Evolutionary conservation across 92 coral and sea anemone genomes (phyloP), one percentile per base, ranked within the genome.

Genomic region (Bergia sp.): DNA sequence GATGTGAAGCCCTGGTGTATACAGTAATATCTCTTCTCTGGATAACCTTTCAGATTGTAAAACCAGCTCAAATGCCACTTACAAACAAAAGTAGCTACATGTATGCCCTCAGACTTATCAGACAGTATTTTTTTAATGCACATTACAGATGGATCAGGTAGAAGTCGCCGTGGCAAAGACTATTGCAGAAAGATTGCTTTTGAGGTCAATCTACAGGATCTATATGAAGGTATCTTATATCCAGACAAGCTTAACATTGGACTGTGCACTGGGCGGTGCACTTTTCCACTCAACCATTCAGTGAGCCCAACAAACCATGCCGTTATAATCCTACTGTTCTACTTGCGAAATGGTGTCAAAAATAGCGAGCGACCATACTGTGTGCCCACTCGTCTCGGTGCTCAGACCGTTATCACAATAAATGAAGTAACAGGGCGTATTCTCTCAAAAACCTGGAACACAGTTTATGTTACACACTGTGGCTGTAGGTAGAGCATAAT

Each of bases 221-320:
- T 83, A 53, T 83, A 65, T 69, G 21, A 67, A 21, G 87, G n/a
- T 29, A 29, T 29, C 29, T 29, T 83, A 66, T 29, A 47, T 69
- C 87, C 87, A 7, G 15, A 41, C 3, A 20, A 8, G 1, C 50
- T 43, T 38, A 8, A 50, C 3, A 10, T 43, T 20, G 76, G 76
- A 0, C 57, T 67, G 13, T 83, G 87, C 29, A 29, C 66, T 10
- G 87, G 87, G n/a, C n/a, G 43, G n/a, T 83, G 87, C 21, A 7
- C 29, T 0, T 83, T 67, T 83, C 87, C 87, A 23, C 49, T 65
- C 43, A 13, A 41, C 55, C 76, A 71, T 16, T 40, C 23, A 3
- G 53, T 42, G 29, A 82, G 47, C 11, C 87, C 87, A 11, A 83
- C 87, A 23, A 45, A 1, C 7, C 78, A 83, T 29, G 78, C 87